phyloP scores from a whole-genome alignment of 2,113 vertebrate species.

The Pollachius pollachius region DNA sequence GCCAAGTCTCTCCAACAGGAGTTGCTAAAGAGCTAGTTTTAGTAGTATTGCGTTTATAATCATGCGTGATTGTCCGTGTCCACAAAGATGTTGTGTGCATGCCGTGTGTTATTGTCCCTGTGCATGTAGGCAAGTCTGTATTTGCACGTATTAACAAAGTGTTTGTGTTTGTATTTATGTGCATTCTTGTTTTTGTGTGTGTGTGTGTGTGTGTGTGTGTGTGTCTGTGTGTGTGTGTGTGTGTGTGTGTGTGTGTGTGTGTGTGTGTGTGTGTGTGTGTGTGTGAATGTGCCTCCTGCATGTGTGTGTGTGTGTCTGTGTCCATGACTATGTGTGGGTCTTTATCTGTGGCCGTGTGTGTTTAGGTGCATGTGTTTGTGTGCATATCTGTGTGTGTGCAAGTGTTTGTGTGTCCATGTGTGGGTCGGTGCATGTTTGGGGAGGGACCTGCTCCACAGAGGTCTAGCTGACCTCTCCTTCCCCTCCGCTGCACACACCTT shows the following conservation, averaged over 20 bases:
- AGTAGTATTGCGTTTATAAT: not conserved
- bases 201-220: not conserved
- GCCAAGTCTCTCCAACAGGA: slow-evolving; percentile 45
- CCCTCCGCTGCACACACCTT: slow-evolving; percentile 56
- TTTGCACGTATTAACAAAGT: not conserved
- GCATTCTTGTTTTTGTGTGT: not conserved
- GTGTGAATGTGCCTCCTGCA: not conserved
- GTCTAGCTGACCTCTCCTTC: slow-evolving; percentile 46
- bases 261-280: slow-evolving; percentile 5
- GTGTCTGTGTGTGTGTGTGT: not conserved
- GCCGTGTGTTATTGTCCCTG: not conserved
- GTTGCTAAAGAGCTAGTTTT: slow-evolving; percentile 28
- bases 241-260: slow-evolving; percentile 1
- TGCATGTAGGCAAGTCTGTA: too few relatives aligned
- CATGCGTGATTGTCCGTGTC: not conserved
- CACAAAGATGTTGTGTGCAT: too few relatives aligned
- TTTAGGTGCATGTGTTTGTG: not conserved
- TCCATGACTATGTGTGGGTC: not conserved
- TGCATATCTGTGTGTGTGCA: not conserved
- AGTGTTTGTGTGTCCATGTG: not conserved
- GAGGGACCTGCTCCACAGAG: not conserved
- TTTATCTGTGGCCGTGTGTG: not conserved
- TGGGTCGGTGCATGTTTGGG: not conserved
- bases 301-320: not conserved
- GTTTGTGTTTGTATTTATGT: not conserved